Percentiles rank a stretch among this genome's conserved stretches.
These are phyloP conservation scores for Anthoptus insignis DNA, from an alignment of 2,888 invertebrate species.

Conservation along the genomic window DNA sequence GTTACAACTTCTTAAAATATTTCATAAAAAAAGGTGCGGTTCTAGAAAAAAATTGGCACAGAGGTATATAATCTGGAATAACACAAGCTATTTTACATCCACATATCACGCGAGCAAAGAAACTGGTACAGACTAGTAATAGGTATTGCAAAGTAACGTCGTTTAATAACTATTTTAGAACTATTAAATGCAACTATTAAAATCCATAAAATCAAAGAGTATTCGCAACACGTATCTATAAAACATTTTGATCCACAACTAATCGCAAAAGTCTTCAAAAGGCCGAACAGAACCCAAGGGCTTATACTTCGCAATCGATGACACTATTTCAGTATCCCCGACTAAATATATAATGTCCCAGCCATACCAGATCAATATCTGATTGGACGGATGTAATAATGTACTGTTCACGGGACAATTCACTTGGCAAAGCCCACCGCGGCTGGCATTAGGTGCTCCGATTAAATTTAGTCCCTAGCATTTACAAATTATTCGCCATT, in stretches of 20 bases:
- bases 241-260: not conserved
- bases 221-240: not conserved
- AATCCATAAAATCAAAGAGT: not conserved
- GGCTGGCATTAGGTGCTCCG: slow-evolving; percentile 32
- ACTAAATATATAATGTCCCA: slow-evolving; percentile 26
- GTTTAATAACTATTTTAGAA: too few relatives aligned
- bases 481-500: slow-evolving; percentile 36
- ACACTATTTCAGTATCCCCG: slow-evolving; percentile 19
- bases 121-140: too few relatives aligned
- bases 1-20: too few relatives aligned
- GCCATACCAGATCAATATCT: slow-evolving; percentile 40
- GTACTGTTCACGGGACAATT: slow-evolving; percentile 38
- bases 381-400: slow-evolving; percentile 38
- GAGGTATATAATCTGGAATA: too few relatives aligned
- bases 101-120: too few relatives aligned
- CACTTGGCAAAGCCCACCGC: slow-evolving; percentile 27
- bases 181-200: too few relatives aligned
- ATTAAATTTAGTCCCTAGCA: slow-evolving; percentile 37
- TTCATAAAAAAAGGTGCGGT: too few relatives aligned
- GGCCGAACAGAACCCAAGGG: slow-evolving; percentile 18
- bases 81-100: too few relatives aligned
- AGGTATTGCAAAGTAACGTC: too few relatives aligned
- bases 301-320: slow-evolving; percentile 12
- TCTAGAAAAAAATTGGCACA: too few relatives aligned
- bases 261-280: slow-evolving; percentile 7